Base-by-base conservation (phyloP, 2,113 vertebrate species). In the Lampris megalopsis region DNA sequence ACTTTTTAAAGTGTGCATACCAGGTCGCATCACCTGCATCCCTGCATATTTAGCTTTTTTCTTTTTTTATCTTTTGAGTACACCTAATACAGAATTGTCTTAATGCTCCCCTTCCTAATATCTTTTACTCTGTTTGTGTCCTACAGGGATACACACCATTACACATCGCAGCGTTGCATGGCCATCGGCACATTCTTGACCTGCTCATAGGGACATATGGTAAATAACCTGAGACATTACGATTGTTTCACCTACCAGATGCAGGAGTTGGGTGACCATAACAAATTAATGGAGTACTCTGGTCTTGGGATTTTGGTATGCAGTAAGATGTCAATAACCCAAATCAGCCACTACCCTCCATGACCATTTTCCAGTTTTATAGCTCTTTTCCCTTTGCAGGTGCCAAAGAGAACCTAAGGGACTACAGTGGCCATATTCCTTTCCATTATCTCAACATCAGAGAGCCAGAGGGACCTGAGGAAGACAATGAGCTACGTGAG, bases 81-180 rank as follows among this genome's bases (percentile, higher is more conserved):
- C 24, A 24, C 24, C 24, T 24, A 24, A 24, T 24, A 24, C 24
- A 24, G 11, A 3, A 8, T 9, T 9, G 45, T 42, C 10, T 43
- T 68, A 56, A 0, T 71, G 43, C 5, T 38, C 0, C n/a, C 47
- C 68, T 69, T 64, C 53, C 40, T 48, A 5, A 5, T 45, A 7
- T 45, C 7, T 69, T 13, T 2, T 41, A 6, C 45, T 1, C 57
- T 63, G 6, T 75, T 0, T 82, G 61, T 43, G 43, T 42, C 63
- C 54, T 58, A 4, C 88, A 96, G 94, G 95, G 95, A 38, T 95
- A 96, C 63, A 96, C 95, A 5, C 91, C 95, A 48, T 84, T 96
- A 68, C 95, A 95, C 87, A 95, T 96, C 0, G 95, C 95, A 13
- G 94, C 95, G 0, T 74, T 95, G 42, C 95, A 96, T 0, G 92